phyloP scores from a whole-genome alignment of 2,797 vertebrate species.

The Acipenser ruthenus region DNA sequence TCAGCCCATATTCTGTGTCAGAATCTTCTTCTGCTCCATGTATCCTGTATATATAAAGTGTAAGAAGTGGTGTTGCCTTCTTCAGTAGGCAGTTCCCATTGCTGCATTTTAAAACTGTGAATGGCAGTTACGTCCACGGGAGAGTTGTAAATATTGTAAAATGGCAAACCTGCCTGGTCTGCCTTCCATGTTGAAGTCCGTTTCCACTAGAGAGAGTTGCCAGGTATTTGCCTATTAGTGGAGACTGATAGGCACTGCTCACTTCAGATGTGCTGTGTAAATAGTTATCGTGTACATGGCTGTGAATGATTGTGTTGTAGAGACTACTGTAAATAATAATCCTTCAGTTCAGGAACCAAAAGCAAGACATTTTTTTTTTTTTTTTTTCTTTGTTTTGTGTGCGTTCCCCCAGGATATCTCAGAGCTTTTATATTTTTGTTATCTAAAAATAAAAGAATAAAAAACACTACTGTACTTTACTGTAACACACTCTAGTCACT shows the following conservation, averaged over 20 bases:
- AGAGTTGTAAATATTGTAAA: no score
- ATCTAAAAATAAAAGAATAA: constrained; percentile 54
- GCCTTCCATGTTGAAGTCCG: no score
- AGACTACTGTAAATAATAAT: constrained; percentile 36
- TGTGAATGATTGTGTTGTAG: constrained; percentile 39
- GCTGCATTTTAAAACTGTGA: no score
- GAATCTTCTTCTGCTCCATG: no score
- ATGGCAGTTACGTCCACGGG: no score
- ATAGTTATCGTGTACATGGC: constrained; percentile 50
- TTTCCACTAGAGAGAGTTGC: no score
- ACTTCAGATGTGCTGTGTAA: constrained; percentile 49
- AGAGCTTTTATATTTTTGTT: constrained; percentile 74
- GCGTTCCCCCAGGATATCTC: constrained; percentile 51
- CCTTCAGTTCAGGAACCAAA: constrained; percentile 43
- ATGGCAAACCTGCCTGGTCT: no score
- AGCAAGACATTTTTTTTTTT: constrained; percentile 36
- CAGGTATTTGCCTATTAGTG: constrained; percentile 24
- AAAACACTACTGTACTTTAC: constrained; percentile 55
- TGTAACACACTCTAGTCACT: constrained; percentile 61
- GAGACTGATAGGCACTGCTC: constrained; percentile 43
- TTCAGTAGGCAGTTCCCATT: no score
- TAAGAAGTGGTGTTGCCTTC: no score
- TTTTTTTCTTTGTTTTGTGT: background rate
- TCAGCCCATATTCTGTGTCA: no score
- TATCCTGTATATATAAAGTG: no score